Conservation (phyloP, 37 sponge, comb jelly and placozoan species). For the Mnemiopsis leidyi region DNA sequence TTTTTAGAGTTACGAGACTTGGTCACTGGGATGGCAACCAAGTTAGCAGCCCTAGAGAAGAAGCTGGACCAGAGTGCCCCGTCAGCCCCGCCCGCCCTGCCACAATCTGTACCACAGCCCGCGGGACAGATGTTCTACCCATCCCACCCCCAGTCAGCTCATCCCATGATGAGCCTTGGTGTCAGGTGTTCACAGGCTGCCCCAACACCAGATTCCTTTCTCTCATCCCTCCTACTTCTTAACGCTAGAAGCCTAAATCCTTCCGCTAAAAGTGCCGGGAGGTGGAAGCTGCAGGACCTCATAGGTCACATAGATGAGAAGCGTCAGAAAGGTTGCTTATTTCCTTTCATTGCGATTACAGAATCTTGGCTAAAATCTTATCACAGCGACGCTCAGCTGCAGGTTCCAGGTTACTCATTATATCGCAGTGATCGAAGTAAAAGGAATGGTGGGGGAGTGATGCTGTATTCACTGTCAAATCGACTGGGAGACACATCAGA, state of each 20-base stretch:
- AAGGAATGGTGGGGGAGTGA: conserved; percentile 11
- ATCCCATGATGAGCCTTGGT: background rate
- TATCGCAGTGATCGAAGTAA: conserved; percentile 11
- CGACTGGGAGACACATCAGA: conserved; percentile 21
- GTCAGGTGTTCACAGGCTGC: conserved; percentile 7
- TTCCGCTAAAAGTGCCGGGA: background rate
- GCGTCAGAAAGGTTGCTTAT: background rate
- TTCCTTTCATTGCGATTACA: conserved; percentile 34
- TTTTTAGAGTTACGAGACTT: no score
- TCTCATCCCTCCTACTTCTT: conserved; percentile 35
- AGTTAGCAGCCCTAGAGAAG: conserved; percentile 5
- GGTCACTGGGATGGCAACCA: no score
- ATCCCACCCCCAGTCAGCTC: background rate
- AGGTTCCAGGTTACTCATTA: conserved; percentile 2
- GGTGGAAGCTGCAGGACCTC: conserved; percentile 6
- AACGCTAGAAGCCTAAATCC: conserved; percentile 2
- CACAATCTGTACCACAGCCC: background rate
- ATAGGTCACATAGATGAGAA: background rate
- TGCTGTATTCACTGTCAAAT: background rate
- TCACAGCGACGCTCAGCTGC: no score
- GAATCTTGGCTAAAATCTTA: conserved; percentile 26
- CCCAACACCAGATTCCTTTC: conserved; percentile 5
- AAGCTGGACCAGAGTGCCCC: background rate
- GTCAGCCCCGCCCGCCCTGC: background rate
- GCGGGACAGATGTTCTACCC: background rate